Evolutionary conservation across 2,888 invertebrate genomes (phyloP).

Genomic region (Pseudeuparius sepicola): DNA sequence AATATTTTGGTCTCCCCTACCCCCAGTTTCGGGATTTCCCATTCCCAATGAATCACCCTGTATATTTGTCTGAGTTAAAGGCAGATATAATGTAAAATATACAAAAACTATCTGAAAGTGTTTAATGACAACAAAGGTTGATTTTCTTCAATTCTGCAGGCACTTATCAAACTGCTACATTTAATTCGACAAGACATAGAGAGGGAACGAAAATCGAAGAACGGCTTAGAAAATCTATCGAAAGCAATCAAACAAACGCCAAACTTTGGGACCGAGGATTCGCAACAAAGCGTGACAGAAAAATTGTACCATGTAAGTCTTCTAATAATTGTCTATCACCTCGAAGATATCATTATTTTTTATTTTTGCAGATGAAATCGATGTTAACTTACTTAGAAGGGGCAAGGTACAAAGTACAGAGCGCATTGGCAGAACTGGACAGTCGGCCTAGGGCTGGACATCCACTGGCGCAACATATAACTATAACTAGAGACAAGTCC

Average conservation of each 20-base stretch:
- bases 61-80: too few species aligned
- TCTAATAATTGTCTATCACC: not conserved
- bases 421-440: conserved; percentile 72
- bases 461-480: conserved; percentile 77
- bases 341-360: conserved; percentile 3
- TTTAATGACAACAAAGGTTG: too few species aligned
- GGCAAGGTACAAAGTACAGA: conserved; percentile 77
- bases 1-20: too few species aligned
- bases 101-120: too few species aligned
- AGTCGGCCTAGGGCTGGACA: conserved; percentile 67
- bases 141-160: too few species aligned
- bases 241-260: conserved; percentile 79
- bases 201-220: conserved; percentile 78
- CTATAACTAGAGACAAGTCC: conserved; percentile 80
- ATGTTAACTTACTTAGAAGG: conserved; percentile 90
- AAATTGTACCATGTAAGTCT: conserved; percentile 85
- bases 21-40: too few species aligned
- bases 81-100: too few species aligned
- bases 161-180: conserved; percentile 74
- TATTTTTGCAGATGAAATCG: conserved; percentile 66
- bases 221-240: conserved; percentile 80
- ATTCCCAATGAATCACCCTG: too few species aligned
- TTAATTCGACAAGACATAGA: conserved; percentile 82
- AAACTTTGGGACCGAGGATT: conserved; percentile 76
- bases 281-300: conserved; percentile 83